Conservation (phyloP, 2,797 vertebrate species). For the Sebastes ruberrimus region DNA sequence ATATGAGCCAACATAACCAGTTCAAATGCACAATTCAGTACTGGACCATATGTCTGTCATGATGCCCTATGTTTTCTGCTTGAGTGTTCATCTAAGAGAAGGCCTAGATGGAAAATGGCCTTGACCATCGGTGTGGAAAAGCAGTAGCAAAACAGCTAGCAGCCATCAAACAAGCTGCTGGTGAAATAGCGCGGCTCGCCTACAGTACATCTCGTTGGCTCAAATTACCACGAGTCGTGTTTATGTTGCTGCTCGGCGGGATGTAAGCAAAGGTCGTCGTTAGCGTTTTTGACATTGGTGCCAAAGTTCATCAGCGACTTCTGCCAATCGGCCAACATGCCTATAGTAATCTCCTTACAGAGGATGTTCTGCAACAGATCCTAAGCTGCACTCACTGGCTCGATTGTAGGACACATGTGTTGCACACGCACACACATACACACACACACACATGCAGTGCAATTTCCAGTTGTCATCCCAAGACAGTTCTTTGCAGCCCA, state of each 20-base stretch:
- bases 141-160: background rate
- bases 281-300: slow-evolving; percentile 32
- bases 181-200: background rate
- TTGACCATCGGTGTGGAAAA: slow-evolving; percentile 16
- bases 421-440: background rate
- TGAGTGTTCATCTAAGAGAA: slow-evolving; percentile 30
- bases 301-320: slow-evolving; percentile 62
- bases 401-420: slow-evolving; percentile 50
- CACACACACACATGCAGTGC: background rate
- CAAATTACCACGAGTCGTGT: slow-evolving; percentile 12
- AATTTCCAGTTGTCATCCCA: slow-evolving; percentile 60
- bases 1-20: slow-evolving; percentile 50
- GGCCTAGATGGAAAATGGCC: slow-evolving; percentile 1
- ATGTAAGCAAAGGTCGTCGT: slow-evolving; percentile 24
- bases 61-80: slow-evolving; percentile 49
- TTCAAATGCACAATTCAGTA: slow-evolving; percentile 44
- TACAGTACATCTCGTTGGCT: background rate
- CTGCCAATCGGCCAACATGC: slow-evolving; percentile 49
- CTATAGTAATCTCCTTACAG: slow-evolving; percentile 69
- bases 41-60: slow-evolving; percentile 54
- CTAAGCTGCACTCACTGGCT: slow-evolving; percentile 63
- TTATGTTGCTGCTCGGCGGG: slow-evolving; percentile 13
- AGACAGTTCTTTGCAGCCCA: slow-evolving; percentile 57
- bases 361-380: slow-evolving; percentile 73
- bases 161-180: slow-evolving; percentile 9